These are phyloP conservation scores for Sclerurus mexicanus DNA, from an alignment of 2,113 vertebrate species.

Conservation along the genomic window DNA sequence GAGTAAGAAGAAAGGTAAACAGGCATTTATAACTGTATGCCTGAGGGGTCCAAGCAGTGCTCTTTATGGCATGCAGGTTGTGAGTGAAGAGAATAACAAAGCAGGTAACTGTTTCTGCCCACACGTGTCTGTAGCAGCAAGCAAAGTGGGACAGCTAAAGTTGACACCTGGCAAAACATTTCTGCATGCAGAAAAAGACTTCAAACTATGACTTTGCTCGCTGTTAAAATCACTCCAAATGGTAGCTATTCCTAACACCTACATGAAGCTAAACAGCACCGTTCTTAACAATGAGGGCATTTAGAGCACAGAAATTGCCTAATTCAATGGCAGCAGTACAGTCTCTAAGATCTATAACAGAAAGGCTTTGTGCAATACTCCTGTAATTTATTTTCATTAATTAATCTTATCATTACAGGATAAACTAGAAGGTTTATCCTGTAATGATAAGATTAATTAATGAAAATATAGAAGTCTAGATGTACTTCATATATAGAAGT, in stretches of 20 bases:
- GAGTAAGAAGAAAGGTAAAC: neutral
- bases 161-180: slow-evolving; percentile 34
- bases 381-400: slow-evolving; percentile 44
- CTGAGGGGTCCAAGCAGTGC: neutral
- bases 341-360: slow-evolving; percentile 22
- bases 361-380: slow-evolving; percentile 30
- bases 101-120: neutral
- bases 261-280: slow-evolving; percentile 13
- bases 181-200: slow-evolving; percentile 1
- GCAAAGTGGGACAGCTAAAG: slow-evolving; percentile 10
- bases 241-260: slow-evolving; percentile 51
- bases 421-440: too few species aligned
- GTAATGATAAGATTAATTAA: too few species aligned
- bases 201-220: slow-evolving; percentile 2
- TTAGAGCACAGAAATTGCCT: slow-evolving; percentile 25
- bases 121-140: neutral
- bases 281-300: slow-evolving; percentile 51
- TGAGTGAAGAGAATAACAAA: neutral
- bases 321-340: slow-evolving; percentile 51
- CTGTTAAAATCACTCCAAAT: slow-evolving; percentile 37
- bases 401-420: slow-evolving; percentile 4
- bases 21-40: neutral
- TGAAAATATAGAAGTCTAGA: too few species aligned
- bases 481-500: too few species aligned
- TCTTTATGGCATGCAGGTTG: neutral